Evolutionary conservation across 2,888 invertebrate genomes (phyloP), one percentile per base, ranked within the genome.

Genomic region (Amphipoea oculea): DNA sequence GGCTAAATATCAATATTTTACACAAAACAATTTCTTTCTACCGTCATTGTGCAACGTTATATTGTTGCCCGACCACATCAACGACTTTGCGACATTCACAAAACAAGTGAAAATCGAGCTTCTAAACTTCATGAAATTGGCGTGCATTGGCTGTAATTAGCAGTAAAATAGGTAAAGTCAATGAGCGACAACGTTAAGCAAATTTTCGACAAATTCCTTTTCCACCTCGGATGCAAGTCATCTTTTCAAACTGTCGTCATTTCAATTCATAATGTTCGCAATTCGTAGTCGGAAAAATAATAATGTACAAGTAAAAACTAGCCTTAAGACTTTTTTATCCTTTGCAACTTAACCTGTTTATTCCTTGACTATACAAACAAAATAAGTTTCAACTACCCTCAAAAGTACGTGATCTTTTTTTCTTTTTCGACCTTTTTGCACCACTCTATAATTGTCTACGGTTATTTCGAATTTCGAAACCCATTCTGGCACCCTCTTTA

Each of bases 401-500:
- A 60, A 60, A 73, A 57, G 60, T 62, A 73, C 67, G 63, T 67
- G 63, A 73, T 54, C 51, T 73, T 71, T 36, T 73, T 23, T 40
- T 69, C 20, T 60, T 45, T 71, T 73, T 45, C 60, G 14, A 60
- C 12, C 72, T 63, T 73, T 76, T 71, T 81, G 23, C 3, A 48
- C 57, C 36, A 67, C 66, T 69, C 62, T 71, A 29, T 80, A 76
- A 76, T 73, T 83, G 66, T 73, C 70, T 77, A 57, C 63, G 23
- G 51, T 71, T 71, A 82, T 78, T 83, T 84, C 81, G 82, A 76
- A 82, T 70, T 82, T 75, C 72, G 79, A 73, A 86, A 76, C 65
- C 76, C 67, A 69, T 84, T 85, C 62, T 71, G 66, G 70, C 72
- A 62, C 83, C 71, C 73, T 79, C 79, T 83, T 86, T 85, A 85